phyloP scores from a whole-genome alignment of 2,113 vertebrate genomes.

The Forbesichthys papilliferus region DNA sequence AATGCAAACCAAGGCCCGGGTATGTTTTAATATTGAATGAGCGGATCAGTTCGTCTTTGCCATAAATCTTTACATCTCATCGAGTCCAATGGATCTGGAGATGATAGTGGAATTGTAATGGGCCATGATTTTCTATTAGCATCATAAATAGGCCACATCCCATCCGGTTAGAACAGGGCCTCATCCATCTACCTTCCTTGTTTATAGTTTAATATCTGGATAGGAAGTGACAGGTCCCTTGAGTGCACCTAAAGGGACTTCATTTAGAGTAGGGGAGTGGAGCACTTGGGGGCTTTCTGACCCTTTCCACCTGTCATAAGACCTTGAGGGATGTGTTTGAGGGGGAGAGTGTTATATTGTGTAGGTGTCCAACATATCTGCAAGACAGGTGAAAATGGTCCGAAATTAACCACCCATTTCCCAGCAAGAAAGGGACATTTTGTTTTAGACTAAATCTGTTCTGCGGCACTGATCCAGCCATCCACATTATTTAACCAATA shows the following conservation, averaged over 20 bases:
- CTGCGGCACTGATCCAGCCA: no score
- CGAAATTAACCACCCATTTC: not conserved
- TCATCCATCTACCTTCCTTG: slow-evolving; percentile 52
- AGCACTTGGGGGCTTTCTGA: slow-evolving; percentile 45
- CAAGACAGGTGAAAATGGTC: slow-evolving; percentile 37
- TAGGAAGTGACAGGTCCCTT: slow-evolving; percentile 57
- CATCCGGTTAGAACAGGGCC: slow-evolving; percentile 34
- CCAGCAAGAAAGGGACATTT: no score
- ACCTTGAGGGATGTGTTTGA: slow-evolving; percentile 26
- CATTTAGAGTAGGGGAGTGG: slow-evolving; percentile 48
- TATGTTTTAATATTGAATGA: slow-evolving; percentile 49
- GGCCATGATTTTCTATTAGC: slow-evolving; percentile 40
- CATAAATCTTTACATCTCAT: slow-evolving; percentile 54
- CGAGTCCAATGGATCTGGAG: slow-evolving; percentile 34
- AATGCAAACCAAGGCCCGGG: slow-evolving; percentile 22
- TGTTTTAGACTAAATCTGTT: no score
- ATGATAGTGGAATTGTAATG: slow-evolving; percentile 48
- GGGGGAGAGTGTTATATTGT: not conserved
- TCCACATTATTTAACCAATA: no score
- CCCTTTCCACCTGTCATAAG: slow-evolving; percentile 45
- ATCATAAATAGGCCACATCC: slow-evolving; percentile 57
- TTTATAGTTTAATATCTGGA: slow-evolving; percentile 41
- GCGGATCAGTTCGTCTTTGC: slow-evolving; percentile 41
- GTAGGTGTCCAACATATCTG: slow-evolving; percentile 24
- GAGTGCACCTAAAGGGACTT: slow-evolving; percentile 56